A percentile compares a stretch with the other conserved stretches of the same genome.
phyloP scores from a whole-genome alignment of 2,888 invertebrate genomes.

The Ophion costatus region DNA sequence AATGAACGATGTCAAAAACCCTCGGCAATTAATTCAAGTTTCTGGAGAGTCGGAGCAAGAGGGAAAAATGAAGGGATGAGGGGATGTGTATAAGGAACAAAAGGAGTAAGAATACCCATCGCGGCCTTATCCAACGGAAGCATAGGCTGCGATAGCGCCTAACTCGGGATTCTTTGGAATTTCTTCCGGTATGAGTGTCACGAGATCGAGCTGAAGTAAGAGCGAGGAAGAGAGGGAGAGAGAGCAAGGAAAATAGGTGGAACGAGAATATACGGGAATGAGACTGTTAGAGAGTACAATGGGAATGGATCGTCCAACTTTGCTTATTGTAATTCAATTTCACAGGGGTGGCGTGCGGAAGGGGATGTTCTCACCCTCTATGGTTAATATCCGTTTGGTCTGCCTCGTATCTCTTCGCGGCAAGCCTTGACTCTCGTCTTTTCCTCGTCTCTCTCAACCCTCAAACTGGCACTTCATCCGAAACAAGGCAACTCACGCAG shows the following conservation, averaged over 20 bases:
- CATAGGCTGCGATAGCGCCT: constrained; percentile 34
- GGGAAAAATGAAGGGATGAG: neutral
- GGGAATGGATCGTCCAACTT: constrained; percentile 80
- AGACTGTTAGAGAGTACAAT: constrained; percentile 71
- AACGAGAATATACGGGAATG: constrained; percentile 28
- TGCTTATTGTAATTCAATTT: constrained; percentile 82
- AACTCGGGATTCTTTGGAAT: constrained; percentile 75
- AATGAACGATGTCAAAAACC: constrained; percentile 83
- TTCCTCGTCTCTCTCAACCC: constrained; percentile 57
- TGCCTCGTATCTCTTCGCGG: constrained; percentile 38
- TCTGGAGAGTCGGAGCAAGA: constrained; percentile 63
- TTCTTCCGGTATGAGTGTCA: constrained; percentile 75
- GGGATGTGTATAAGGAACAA: constrained; percentile 73
- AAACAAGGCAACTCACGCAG: constrained; percentile 45
- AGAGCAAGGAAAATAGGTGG: constrained; percentile 49
- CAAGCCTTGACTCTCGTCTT: constrained; percentile 56
- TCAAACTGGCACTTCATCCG: constrained; percentile 62
- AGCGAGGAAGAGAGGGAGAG: constrained; percentile 60
- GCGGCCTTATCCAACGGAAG: constrained; percentile 62
- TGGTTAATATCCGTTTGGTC: constrained; percentile 68
- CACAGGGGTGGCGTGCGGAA: constrained; percentile 70
- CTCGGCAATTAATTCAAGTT: constrained; percentile 82
- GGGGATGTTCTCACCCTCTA: constrained; percentile 23
- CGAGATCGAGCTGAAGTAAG: constrained; percentile 67
- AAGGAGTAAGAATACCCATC: constrained; percentile 80